Evolutionary conservation across 2,113 vertebrate genomes (phyloP), one percentile per base, ranked within the genome.

Genomic region (Grammomys dolichurus): DNA sequence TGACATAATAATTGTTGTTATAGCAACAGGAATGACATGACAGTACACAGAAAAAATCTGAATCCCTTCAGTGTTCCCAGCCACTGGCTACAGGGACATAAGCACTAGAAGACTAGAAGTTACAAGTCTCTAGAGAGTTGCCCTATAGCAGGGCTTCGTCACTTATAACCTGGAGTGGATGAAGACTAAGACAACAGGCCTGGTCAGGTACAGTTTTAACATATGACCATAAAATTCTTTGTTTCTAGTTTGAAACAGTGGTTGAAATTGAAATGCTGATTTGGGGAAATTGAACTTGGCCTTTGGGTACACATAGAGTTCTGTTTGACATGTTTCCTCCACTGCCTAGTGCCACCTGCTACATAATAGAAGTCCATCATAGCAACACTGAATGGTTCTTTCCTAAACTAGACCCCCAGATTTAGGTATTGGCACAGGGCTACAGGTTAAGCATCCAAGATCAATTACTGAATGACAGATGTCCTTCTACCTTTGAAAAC

Each of bases 101-200:
- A 40, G 40, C 40, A 40, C 40, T 40, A 40, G 40, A 40, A 40
- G 40, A 40, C 40, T 40, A 40, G 40, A 40, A 40, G 40, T 40
- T 40, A 40, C 40, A 40, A 40, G 40, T 40, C 40, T 40, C 40
- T 40, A 40, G 40, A 40, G 40, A 40, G 40, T 40, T 40, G 40
- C 40, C 40, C 40, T 40, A 40, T 17, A 1, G 46, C 54, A n/a
- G 85, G 20, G 11, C 1, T 65, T 51, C 0, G 70, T 77, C 89
- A 26, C 54, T 63, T 10, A 46, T 78, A 0, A 40, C 0, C 0
- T 2, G 33, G 94, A 63, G 63, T 69, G n/a, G 4, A 24, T 51
- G 33, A 95, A 82, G 1, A 69, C 6, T 16, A 69, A 16, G 70
- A 75, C 73, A 51, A 40, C 58, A 69, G 14, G 20, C 0, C 1